Conservation (phyloP, 2,113 vertebrate genomes). For the Pao palembangensis region DNA sequence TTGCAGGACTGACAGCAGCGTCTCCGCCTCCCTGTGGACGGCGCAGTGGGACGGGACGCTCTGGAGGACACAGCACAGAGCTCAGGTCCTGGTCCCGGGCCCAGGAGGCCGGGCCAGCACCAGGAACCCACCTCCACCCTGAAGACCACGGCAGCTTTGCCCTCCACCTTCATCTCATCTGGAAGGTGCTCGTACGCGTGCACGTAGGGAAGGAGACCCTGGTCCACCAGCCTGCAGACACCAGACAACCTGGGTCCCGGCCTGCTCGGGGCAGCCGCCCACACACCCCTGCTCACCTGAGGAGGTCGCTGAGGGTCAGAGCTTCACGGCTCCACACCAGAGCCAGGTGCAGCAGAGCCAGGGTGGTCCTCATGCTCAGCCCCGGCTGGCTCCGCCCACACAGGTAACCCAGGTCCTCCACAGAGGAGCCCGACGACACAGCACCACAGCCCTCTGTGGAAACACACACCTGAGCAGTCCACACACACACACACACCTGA, state of each 20-base stretch:
- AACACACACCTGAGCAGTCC: not conserved
- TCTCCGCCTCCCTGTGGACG: constrained; percentile 71
- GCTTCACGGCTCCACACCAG: constrained; percentile 54
- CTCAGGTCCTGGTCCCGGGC: not conserved
- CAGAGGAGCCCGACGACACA: constrained; percentile 8
- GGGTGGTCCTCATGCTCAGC: constrained; percentile 55
- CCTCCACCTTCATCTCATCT: constrained; percentile 63
- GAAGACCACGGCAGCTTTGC: constrained; percentile 60
- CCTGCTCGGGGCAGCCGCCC: not conserved
- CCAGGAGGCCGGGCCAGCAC: not conserved
- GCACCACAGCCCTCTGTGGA: constrained; percentile 21
- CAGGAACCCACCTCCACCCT: constrained; percentile 54
- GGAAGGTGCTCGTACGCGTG: constrained; percentile 63
- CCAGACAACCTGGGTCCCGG: not conserved
- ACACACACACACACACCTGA: not conserved
- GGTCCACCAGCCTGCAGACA: constrained; percentile 63
- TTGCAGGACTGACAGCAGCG: constrained; percentile 74
- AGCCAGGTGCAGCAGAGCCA: constrained; percentile 61
- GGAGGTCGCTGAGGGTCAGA: constrained; percentile 60
- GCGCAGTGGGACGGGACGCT: constrained; percentile 75
- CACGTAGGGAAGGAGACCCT: constrained; percentile 67
- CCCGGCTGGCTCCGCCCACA: not conserved
- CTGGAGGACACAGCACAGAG: constrained; percentile 62
- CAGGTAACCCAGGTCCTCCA: not conserved
- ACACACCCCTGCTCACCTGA: constrained; percentile 39